These are phyloP conservation scores for Spilosoma lubricipeda DNA, from an alignment of 2,888 invertebrate species.

Conservation along the genomic window DNA sequence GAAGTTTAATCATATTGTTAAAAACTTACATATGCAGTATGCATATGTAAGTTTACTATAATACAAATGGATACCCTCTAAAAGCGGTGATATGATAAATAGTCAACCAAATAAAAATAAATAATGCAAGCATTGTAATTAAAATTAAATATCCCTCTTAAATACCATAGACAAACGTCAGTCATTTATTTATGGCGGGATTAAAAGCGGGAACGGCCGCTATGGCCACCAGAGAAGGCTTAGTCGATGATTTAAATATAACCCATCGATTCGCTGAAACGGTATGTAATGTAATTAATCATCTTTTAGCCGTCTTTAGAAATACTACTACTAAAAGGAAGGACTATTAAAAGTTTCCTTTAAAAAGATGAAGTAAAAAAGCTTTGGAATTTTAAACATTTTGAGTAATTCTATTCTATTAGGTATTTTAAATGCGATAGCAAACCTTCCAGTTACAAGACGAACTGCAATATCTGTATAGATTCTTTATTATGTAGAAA, in stretches of 20 bases:
- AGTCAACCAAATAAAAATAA: background rate
- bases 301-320: conserved; percentile 69
- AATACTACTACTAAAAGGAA: conserved; percentile 54
- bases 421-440: conserved; percentile 14
- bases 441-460: conserved; percentile 36
- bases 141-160: conserved; percentile 41
- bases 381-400: conserved; percentile 33
- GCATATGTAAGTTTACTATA: no score
- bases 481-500: conserved; percentile 12
- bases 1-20: background rate
- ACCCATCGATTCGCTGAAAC: conserved; percentile 73
- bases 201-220: conserved; percentile 73
- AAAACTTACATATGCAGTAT: no score
- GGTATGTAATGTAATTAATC: conserved; percentile 69
- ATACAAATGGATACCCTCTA: no score
- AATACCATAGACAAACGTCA: conserved; percentile 70
- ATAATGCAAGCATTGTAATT: conserved; percentile 8
- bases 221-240: conserved; percentile 68
- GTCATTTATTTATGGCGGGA: conserved; percentile 77
- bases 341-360: conserved; percentile 42
- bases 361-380: conserved; percentile 34
- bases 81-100: background rate
- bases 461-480: conserved; percentile 3
- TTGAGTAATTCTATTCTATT: conserved; percentile 38
- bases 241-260: conserved; percentile 81